Base-by-base conservation (phyloP, 2,797 vertebrate genomes). In the Sylvia borin region DNA sequence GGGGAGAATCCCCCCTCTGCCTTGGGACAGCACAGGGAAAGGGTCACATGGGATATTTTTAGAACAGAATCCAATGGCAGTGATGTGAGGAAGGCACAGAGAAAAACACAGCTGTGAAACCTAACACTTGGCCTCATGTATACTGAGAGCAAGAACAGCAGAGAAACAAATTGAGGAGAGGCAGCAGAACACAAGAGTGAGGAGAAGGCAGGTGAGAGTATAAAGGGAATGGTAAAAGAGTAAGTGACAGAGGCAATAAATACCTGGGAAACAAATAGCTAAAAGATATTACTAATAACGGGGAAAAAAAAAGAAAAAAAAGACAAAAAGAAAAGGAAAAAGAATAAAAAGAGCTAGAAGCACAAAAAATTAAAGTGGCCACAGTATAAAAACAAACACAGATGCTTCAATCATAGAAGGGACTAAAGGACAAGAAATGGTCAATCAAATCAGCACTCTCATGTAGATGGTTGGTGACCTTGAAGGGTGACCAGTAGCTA, bases 41-140 rank as follows among this genome's bases (percentile, higher is more conserved):
- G 94, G 95, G 88, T 90, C 65, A 96, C 36, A 88, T 14, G 90
- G 80, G 90, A 50, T 98, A 98, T 98, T 98, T 98, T 97, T 98
- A 98, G 98, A 97, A 98, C 91, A 96, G 96, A 97, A 97, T 97
- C 95, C 94, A 88, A 96, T 96, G 94, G 96, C 97, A 97, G 92
- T 81, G 97, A 92, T 93, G 86, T 82, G 88, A 92, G 82, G 85
- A 85, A 80, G 89, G 95, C 92, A 1, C 90, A 83, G 91, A 74
- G 91, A 93, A 93, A 96, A 96, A 87, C 16, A 79, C 96, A 94
- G 96, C 94, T 95, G 88, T 97, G 97, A 97, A 98, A 97, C 86
- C 84, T 68, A 96, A 98, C 95, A 96, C 96, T 96, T 92, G 83
- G 91, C 66, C 79, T 90, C 94, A 36, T 91, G 71, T 66, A 71